Percentiles rank a stretch among this genome's conserved stretches.
These are phyloP conservation scores for Ophiodon elongatus DNA, from an alignment of 2,113 vertebrate genomes.

Conservation along the genomic window DNA sequence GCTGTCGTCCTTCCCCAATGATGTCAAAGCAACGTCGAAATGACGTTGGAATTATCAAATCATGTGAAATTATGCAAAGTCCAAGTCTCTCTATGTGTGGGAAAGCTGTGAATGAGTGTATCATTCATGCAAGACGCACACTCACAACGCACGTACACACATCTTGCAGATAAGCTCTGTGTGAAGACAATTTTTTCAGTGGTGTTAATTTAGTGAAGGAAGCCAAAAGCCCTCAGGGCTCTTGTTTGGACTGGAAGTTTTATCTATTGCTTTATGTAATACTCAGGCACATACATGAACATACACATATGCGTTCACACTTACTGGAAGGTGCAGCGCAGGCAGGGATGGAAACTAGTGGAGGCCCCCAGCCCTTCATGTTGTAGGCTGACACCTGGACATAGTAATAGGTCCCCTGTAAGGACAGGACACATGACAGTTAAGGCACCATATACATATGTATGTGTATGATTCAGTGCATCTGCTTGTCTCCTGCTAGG, in stretches of 20 bases:
- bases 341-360: slow-evolving; percentile 83
- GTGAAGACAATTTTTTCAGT: slow-evolving; percentile 19
- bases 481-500: slow-evolving; percentile 23
- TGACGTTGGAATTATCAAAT: slow-evolving; percentile 55
- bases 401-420: slow-evolving; percentile 88
- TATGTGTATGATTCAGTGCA: neutral
- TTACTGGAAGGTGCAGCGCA: slow-evolving; percentile 92
- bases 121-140: slow-evolving; percentile 13
- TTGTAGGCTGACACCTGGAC: slow-evolving; percentile 92
- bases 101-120: slow-evolving; percentile 41
- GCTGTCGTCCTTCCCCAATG: slow-evolving; percentile 62
- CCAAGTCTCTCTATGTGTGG: slow-evolving; percentile 34
- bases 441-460: neutral
- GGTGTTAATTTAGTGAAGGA: slow-evolving; percentile 38
- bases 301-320: slow-evolving; percentile 54
- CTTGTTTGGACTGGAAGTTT: slow-evolving; percentile 12
- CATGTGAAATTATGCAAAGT: slow-evolving; percentile 27
- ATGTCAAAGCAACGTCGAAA: slow-evolving; percentile 61
- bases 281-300: slow-evolving; percentile 10
- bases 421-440: slow-evolving; percentile 54
- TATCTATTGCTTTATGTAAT: slow-evolving; percentile 23
- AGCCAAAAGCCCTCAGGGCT: slow-evolving; percentile 25
- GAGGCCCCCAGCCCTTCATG: slow-evolving; percentile 94
- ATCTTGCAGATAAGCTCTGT: slow-evolving; percentile 12
- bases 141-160: slow-evolving; percentile 4